Percentiles rank a stretch among this genome's conserved stretches.
Evolutionary conservation across 2,113 vertebrate species (phyloP).

Genomic region (Azemiops feae): DNA sequence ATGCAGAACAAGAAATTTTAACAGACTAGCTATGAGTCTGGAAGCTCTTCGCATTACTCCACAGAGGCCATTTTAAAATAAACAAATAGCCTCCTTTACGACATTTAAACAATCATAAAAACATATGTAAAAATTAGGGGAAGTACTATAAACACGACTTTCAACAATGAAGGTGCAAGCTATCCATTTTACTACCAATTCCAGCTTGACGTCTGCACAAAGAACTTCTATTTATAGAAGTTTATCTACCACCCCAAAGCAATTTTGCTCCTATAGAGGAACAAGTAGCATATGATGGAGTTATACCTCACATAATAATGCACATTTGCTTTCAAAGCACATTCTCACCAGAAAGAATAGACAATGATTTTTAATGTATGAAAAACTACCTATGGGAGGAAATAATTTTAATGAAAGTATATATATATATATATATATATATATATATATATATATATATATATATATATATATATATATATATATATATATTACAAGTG

Average conservation of each 20-base stretch:
- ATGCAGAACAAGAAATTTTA: background rate
- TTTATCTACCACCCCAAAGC: background rate
- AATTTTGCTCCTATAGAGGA: too few species aligned
- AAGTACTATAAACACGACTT: background rate
- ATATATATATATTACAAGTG: background rate
- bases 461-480: too few species aligned
- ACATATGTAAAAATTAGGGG: background rate
- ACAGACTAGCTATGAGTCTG: background rate
- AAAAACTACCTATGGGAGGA: background rate
- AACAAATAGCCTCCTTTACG: background rate
- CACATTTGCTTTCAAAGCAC: background rate
- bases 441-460: too few species aligned
- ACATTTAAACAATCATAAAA: background rate
- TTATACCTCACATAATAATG: background rate
- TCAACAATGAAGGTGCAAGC: background rate
- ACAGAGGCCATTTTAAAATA: background rate
- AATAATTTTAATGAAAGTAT: background rate
- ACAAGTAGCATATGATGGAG: background rate
- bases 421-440: background rate
- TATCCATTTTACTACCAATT: background rate
- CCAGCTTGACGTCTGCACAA: too few species aligned
- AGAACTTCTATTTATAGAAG: background rate
- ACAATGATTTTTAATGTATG: background rate
- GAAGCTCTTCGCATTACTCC: background rate
- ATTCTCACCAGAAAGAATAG: background rate